Conservation (phyloP, 2,888 invertebrate species). For the Pomacea canaliculata region DNA sequence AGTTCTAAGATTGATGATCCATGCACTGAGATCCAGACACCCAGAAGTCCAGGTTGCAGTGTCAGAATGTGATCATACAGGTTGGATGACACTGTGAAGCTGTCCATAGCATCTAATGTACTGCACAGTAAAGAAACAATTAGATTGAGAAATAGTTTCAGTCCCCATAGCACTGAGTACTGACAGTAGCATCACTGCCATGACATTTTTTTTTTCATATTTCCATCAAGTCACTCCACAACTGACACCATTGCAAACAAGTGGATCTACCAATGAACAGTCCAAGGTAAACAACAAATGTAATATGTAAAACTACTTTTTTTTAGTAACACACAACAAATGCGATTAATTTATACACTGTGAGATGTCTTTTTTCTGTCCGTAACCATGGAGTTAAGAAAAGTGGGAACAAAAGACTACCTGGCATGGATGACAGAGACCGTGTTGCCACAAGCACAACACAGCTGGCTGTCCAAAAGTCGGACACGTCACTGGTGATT, state of each 20-base stretch:
- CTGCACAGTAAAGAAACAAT: conserved; percentile 42
- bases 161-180: neutral
- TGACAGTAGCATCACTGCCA: neutral
- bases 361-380: no score
- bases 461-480: conserved; percentile 69
- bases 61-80: conserved; percentile 71
- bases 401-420: conserved; percentile 48
- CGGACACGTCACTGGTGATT: conserved; percentile 71
- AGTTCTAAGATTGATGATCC: conserved; percentile 73
- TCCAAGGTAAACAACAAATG: no score
- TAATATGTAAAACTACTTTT: no score
- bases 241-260: neutral
- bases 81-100: conserved; percentile 71
- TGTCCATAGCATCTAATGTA: conserved; percentile 69
- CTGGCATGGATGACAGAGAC: conserved; percentile 71
- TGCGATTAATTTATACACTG: no score
- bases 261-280: no score
- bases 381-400: no score
- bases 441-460: conserved; percentile 72
- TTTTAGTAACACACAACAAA: no score
- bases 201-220: neutral
- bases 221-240: neutral
- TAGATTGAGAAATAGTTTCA: neutral
- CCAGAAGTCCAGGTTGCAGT: conserved; percentile 66
- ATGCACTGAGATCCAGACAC: conserved; percentile 71